phyloP scores from a whole-genome alignment of 2,113 vertebrate genomes.

The Corythoichthys haematopterus region DNA sequence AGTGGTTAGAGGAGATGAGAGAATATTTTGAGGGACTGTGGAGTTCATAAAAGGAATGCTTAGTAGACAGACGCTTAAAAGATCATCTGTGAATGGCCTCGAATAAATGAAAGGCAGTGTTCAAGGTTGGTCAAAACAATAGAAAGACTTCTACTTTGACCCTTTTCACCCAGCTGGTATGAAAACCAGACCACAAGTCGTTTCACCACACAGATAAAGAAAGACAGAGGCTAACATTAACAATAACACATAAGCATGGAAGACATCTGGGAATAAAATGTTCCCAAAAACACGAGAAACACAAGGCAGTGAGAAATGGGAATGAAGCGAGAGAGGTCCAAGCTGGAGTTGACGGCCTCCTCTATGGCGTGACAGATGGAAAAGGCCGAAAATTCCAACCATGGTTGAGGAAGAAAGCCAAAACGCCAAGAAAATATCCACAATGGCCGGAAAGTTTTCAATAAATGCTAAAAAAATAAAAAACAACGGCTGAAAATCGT shows the following conservation, averaged over 20 bases:
- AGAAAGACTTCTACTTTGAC: slow-evolving; percentile 19
- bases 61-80: not conserved
- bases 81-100: slow-evolving; percentile 24
- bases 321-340: slow-evolving; percentile 4
- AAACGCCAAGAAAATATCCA: not conserved
- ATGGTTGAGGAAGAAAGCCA: not conserved
- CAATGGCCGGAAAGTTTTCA: not conserved
- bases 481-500: too few species aligned
- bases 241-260: slow-evolving; percentile 14
- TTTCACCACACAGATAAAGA: slow-evolving; percentile 6
- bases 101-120: slow-evolving; percentile 39
- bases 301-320: slow-evolving; percentile 18
- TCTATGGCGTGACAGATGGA: slow-evolving; percentile 18
- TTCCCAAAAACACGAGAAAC: slow-evolving; percentile 3
- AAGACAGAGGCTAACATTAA: slow-evolving; percentile 7
- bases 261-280: slow-evolving; percentile 11
- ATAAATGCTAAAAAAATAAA: not conserved
- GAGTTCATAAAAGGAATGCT: not conserved
- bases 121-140: slow-evolving; percentile 26
- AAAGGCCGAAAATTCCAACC: slow-evolving; percentile 9
- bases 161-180: slow-evolving; percentile 35
- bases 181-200: slow-evolving; percentile 32
- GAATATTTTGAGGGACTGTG: not conserved
- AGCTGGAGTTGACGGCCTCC: slow-evolving; percentile 3
- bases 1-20: not conserved